A percentile compares a stretch with the other conserved stretches of the same genome.
phyloP scores from a whole-genome alignment of 2,113 vertebrate species.

The Alaudala cheleensis region DNA sequence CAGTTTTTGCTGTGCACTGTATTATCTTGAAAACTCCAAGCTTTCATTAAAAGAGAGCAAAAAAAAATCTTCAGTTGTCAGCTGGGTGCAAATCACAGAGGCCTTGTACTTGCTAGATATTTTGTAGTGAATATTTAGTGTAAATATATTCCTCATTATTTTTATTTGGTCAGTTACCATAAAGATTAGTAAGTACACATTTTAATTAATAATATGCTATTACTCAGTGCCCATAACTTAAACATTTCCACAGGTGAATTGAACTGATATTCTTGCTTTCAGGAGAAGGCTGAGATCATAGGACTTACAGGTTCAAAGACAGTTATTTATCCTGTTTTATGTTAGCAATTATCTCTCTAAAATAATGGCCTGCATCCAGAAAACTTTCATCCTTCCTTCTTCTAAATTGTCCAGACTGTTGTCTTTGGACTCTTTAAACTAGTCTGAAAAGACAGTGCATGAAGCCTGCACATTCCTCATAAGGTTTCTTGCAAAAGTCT shows the following conservation, averaged over 20 bases:
- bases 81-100: not conserved
- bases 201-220: not conserved
- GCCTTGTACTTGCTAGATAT: not conserved
- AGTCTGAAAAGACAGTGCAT: not conserved
- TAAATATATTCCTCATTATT: not conserved
- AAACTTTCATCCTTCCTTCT: not conserved
- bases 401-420: not conserved
- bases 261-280: not conserved
- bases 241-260: not conserved
- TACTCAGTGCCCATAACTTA: not conserved
- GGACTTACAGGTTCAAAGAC: not conserved
- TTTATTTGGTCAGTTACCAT: constrained; percentile 36
- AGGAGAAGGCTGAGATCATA: not conserved
- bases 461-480: not conserved
- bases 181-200: not conserved
- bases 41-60: constrained; percentile 12
- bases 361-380: not conserved
- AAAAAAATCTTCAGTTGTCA: not conserved
- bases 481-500: not conserved
- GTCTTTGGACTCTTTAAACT: not conserved
- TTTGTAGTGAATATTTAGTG: constrained; percentile 8
- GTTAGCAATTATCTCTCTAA: not conserved
- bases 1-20: constrained; percentile 46
- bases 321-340: not conserved
- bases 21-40: constrained; percentile 8